These are phyloP conservation scores for Stramonita haemastoma DNA, from an alignment of 2,888 invertebrate genomes.

Conservation along the genomic window DNA sequence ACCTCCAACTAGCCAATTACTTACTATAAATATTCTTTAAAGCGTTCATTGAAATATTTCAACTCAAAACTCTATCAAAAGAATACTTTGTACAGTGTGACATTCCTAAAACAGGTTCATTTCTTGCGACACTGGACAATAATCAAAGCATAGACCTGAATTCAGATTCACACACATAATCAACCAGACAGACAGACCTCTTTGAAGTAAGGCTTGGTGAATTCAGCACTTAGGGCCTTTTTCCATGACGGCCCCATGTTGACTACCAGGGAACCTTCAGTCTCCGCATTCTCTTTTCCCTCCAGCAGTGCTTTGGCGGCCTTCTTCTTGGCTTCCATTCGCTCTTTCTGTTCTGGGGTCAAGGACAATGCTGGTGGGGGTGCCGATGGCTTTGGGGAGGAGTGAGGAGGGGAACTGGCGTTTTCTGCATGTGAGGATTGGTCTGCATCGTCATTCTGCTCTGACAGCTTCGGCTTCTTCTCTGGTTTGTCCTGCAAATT, in stretches of 20 bases:
- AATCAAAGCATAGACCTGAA: background rate
- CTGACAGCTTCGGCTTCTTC: background rate
- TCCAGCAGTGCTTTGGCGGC: conserved; percentile 53
- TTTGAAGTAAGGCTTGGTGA: conserved; percentile 79
- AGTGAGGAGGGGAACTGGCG: conserved; percentile 1
- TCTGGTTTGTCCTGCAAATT: background rate
- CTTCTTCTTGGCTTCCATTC: conserved; percentile 62
- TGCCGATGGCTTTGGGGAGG: conserved; percentile 19
- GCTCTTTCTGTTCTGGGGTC: conserved; percentile 62
- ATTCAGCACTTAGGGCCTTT: conserved; percentile 79
- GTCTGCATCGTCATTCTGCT: background rate
- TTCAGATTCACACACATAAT: background rate
- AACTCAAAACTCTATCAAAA: too few relatives aligned
- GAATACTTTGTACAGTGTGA: too few relatives aligned
- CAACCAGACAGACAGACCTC: conserved; percentile 71
- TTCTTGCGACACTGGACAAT: too few relatives aligned
- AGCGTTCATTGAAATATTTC: too few relatives aligned
- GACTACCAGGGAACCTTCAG: conserved; percentile 68
- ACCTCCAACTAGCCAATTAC: too few relatives aligned
- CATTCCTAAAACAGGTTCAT: too few relatives aligned
- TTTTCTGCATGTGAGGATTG: background rate
- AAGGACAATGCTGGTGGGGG: conserved; percentile 22
- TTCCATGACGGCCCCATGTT: conserved; percentile 80
- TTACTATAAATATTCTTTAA: too few relatives aligned
- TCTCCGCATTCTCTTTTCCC: background rate